Percentiles rank a stretch among this genome's conserved stretches.
Conservation (phyloP, 2,113 vertebrate species). For the Solenodon paradoxus region DNA sequence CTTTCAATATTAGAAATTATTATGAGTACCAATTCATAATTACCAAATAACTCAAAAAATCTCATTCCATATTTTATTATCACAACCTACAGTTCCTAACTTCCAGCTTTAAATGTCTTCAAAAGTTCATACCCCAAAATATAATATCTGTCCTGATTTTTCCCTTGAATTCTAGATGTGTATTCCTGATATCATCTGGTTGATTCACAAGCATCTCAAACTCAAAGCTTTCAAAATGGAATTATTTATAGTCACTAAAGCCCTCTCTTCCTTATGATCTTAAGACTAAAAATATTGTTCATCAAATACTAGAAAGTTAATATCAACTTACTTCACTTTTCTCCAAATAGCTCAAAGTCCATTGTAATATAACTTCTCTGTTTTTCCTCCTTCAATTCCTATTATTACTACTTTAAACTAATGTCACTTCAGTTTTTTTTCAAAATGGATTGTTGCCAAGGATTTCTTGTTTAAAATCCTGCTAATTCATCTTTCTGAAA, state of each 20-base stretch:
- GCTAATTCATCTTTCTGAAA: neutral
- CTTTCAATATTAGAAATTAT: neutral
- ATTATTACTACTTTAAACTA: neutral
- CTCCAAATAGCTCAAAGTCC: neutral
- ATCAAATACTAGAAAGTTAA: neutral
- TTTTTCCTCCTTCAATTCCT: neutral
- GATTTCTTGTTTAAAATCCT: neutral
- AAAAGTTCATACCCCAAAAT: neutral
- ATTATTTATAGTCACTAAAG: neutral
- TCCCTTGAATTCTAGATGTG: neutral
- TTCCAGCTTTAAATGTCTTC: neutral
- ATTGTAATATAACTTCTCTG: neutral
- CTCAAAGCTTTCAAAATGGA: neutral
- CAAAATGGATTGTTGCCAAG: neutral
- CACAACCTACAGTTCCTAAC: neutral
- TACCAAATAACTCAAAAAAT: neutral
- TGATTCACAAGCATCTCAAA: neutral
- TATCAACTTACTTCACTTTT: neutral
- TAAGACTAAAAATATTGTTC: neutral
- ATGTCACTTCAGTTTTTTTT: too few species aligned
- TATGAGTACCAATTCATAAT: neutral
- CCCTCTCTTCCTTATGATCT: neutral
- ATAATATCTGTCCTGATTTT: neutral
- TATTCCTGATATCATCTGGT: neutral
- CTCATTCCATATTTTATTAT: neutral